Percentiles rank a stretch among this genome's conserved stretches.
phyloP scores from a whole-genome alignment of 2,888 invertebrate genomes.

The Ophion ellenae region DNA sequence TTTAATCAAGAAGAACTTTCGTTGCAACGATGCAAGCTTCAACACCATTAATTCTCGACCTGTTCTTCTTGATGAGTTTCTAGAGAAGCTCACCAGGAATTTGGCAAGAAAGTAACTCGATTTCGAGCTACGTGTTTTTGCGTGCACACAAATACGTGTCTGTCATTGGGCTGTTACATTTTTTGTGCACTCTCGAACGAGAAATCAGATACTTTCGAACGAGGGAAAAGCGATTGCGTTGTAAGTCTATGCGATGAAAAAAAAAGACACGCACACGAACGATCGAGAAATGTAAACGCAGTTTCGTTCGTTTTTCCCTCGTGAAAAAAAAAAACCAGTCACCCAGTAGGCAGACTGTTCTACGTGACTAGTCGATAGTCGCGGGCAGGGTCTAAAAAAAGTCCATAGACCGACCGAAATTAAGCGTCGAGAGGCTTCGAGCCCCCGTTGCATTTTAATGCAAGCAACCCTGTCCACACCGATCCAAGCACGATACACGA shows the following conservation, averaged over 20 bases:
- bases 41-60: too few relatives aligned
- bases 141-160: conserved; percentile 1
- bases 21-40: too few relatives aligned
- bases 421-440: conserved; percentile 16
- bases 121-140: conserved; percentile 15
- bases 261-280: not conserved
- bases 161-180: conserved; percentile 3
- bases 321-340: not conserved
- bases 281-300: not conserved
- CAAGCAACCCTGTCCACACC: not conserved
- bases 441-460: conserved; percentile 3
- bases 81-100: not conserved
- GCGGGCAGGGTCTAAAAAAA: not conserved
- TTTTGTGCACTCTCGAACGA: not conserved
- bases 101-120: not conserved
- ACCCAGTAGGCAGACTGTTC: not conserved
- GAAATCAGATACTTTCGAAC: conserved; percentile 13
- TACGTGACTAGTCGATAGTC: conserved; percentile 7
- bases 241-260: not conserved
- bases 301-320: not conserved
- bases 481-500: not conserved
- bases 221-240: not conserved
- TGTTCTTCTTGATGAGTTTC: too few relatives aligned
- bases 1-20: too few relatives aligned
- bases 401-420: not conserved